Conservation (phyloP, 2,888 invertebrate genomes). For the Sicus ferrugineus region DNA sequence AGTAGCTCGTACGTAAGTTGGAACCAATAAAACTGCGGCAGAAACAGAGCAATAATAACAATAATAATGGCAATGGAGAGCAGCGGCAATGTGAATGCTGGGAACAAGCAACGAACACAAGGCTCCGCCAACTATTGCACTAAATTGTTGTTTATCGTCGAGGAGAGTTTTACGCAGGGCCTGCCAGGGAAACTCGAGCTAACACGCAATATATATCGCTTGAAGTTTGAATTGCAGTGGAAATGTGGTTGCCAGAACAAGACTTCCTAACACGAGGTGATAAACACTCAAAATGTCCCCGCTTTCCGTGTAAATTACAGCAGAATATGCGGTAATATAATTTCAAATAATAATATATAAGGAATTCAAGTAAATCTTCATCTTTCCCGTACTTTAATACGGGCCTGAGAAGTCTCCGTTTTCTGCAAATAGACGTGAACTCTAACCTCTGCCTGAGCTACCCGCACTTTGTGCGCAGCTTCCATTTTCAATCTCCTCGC, state of each 20-base stretch:
- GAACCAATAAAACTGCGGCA: constrained; percentile 15
- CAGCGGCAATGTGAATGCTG: not conserved
- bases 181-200: too few species aligned
- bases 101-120: not conserved
- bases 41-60: not conserved
- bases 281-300: not conserved
- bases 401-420: not conserved
- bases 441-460: constrained; percentile 34
- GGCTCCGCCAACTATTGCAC: not conserved
- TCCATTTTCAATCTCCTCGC: not conserved
- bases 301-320: not conserved
- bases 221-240: not conserved
- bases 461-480: not conserved
- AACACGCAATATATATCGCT: too few species aligned
- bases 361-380: not conserved
- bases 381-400: not conserved
- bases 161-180: too few species aligned
- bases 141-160: not conserved
- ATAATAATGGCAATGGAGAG: not conserved
- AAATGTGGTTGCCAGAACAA: not conserved
- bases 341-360: too few species aligned
- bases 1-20: not conserved
- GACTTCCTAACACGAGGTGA: not conserved
- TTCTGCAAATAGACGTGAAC: not conserved
- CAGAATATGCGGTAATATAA: too few species aligned